Percentiles rank a stretch among this genome's conserved stretches.
These are phyloP conservation scores for Opisthograptis luteolata DNA, from an alignment of 2,888 invertebrate species.

Conservation along the genomic window DNA sequence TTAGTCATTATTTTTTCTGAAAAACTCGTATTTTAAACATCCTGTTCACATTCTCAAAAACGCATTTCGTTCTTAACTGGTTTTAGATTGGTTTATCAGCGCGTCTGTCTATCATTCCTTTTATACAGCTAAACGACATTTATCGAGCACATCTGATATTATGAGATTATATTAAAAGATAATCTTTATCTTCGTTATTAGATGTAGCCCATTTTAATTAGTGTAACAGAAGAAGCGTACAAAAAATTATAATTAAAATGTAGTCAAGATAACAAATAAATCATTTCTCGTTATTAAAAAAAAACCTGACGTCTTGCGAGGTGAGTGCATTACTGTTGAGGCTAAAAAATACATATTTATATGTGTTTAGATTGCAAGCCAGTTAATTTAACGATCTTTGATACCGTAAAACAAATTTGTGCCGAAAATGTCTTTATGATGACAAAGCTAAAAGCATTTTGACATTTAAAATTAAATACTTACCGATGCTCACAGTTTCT, in stretches of 20 bases:
- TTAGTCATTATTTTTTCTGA: background rate
- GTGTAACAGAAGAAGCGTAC: slow-evolving; percentile 2
- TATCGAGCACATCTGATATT: too few species aligned
- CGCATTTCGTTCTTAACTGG: background rate
- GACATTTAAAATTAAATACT: too few species aligned
- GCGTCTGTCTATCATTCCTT: slow-evolving; percentile 6
- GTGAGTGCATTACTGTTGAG: slow-evolving; percentile 46
- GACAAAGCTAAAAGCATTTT: too few species aligned
- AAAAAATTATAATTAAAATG: slow-evolving; percentile 41
- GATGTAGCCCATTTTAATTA: slow-evolving; percentile 3
- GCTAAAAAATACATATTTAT: slow-evolving; percentile 40
- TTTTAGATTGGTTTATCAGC: background rate
- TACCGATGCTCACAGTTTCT: too few species aligned
- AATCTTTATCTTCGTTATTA: slow-evolving; percentile 17
- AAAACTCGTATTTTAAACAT: background rate
- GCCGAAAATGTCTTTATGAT: too few species aligned
- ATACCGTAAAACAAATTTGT: background rate
- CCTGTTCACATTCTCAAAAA: slow-evolving; percentile 2
- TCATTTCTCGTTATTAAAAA: slow-evolving; percentile 39
- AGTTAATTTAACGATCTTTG: background rate
- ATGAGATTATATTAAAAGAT: slow-evolving; percentile 16
- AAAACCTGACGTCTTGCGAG: slow-evolving; percentile 54
- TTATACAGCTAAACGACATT: background rate
- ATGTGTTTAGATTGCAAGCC: slow-evolving; percentile 1
- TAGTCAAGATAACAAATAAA: slow-evolving; percentile 33